Evolutionary conservation across 1,140 invertebrate species (phyloP).

Genomic region (Steinernema feltiae): DNA sequence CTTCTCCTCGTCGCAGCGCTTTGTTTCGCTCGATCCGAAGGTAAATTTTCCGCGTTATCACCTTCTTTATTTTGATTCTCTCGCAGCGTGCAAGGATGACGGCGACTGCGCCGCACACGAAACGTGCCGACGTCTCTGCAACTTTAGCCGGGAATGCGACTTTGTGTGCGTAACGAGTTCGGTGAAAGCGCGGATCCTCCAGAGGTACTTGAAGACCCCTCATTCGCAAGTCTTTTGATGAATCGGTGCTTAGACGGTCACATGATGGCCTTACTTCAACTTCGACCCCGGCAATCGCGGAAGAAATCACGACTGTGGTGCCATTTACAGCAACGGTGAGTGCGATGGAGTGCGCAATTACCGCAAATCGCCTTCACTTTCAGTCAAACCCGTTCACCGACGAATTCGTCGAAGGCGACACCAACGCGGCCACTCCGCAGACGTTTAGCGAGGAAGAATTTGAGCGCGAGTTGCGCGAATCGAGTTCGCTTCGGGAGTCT

Average conservation of each 20-base stretch:
- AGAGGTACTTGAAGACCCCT: neutral
- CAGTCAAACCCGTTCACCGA: neutral
- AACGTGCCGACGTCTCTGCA: neutral
- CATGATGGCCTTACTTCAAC: neutral
- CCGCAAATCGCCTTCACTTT: neutral
- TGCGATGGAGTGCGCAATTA: neutral
- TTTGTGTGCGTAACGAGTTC: neutral
- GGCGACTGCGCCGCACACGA: neutral
- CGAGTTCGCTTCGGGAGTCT: neutral
- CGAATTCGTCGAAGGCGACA: neutral
- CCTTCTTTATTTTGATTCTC: neutral
- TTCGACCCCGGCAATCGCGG: neutral
- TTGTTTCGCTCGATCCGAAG: neutral
- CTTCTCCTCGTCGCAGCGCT: neutral
- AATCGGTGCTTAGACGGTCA: neutral
- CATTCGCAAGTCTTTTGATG: neutral
- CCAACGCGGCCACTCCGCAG: neutral
- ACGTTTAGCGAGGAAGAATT: conserved; percentile 5
- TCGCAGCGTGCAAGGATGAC: neutral
- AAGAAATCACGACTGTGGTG: neutral
- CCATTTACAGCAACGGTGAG: neutral
- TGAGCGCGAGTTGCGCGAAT: neutral
- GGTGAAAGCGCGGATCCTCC: neutral
- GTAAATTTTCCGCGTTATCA: neutral
- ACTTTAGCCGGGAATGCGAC: neutral